These are phyloP conservation scores for Ectemnius cavifrons DNA, from an alignment of 2,888 invertebrate species.

Conservation along the genomic window DNA sequence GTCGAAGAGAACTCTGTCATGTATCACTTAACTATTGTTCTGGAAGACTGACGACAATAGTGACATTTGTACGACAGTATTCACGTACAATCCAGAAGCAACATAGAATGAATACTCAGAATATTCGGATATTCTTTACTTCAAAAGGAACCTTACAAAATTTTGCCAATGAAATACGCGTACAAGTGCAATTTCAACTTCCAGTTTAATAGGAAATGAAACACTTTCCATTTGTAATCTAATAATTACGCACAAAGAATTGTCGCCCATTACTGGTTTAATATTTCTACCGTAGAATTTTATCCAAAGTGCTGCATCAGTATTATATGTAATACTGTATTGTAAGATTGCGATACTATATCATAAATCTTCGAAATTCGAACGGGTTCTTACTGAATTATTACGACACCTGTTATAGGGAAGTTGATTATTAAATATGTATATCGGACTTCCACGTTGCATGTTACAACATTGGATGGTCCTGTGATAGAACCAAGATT, in stretches of 20 bases:
- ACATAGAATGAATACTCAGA: not conserved
- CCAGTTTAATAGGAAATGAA: not conserved
- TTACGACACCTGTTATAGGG: too few species aligned
- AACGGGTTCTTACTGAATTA: too few species aligned
- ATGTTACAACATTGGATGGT: not conserved
- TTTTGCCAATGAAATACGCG: too few species aligned
- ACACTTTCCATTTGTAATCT: not conserved
- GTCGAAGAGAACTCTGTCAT: conserved; percentile 17
- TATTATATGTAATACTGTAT: conserved; percentile 46
- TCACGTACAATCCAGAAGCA: not conserved
- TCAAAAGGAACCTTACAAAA: too few species aligned
- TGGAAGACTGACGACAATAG: conserved; percentile 3
- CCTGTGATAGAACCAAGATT: conserved; percentile 43
- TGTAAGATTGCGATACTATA: conserved; percentile 22
- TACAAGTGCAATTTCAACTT: not conserved
- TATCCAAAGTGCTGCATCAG: conserved; percentile 52
- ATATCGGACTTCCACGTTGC: too few species aligned
- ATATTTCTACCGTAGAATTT: conserved; percentile 32
- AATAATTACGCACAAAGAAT: not conserved
- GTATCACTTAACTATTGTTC: not conserved
- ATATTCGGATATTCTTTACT: too few species aligned
- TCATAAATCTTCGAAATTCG: conserved; percentile 13
- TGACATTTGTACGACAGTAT: not conserved
- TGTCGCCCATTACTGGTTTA: not conserved
- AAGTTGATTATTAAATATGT: too few species aligned